phyloP scores from a whole-genome alignment of 1,140 invertebrate species.

The Danaus plexippus region DNA sequence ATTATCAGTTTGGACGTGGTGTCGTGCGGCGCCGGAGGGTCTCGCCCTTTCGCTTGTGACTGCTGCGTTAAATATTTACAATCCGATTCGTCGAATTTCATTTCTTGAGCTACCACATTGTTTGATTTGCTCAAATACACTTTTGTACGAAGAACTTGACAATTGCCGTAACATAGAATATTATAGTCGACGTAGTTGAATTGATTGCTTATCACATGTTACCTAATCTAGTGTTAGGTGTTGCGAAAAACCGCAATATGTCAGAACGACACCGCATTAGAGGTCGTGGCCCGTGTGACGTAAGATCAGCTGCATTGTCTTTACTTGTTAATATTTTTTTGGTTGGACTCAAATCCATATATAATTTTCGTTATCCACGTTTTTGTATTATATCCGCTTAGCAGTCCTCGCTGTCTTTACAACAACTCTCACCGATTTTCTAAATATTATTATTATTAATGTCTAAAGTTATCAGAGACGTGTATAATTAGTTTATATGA shows the following conservation, averaged over 20 bases:
- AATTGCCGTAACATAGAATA: no score
- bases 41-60: slow-evolving; percentile 40
- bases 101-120: slow-evolving; percentile 21
- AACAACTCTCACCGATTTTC: no score
- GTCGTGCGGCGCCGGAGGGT: slow-evolving; percentile 57
- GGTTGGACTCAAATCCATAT: no score
- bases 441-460: no score
- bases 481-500: no score
- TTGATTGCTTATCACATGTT: slow-evolving; percentile 15
- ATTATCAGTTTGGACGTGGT: slow-evolving; percentile 60
- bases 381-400: no score
- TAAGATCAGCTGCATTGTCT: slow-evolving; percentile 30
- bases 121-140: slow-evolving; percentile 15
- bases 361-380: no score
- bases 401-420: no score
- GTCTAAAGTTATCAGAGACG: no score
- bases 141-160: background rate
- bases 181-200: background rate
- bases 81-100: slow-evolving; percentile 34
- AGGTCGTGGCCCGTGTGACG: slow-evolving; percentile 27
- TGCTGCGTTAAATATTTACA: slow-evolving; percentile 44
- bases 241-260: slow-evolving; percentile 30
- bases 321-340: slow-evolving; percentile 8
- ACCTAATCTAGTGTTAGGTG: slow-evolving; percentile 25
- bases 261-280: slow-evolving; percentile 29